These are phyloP conservation scores for Linnaemya vulpina DNA, from an alignment of 2,888 invertebrate genomes.

Conservation along the genomic window DNA sequence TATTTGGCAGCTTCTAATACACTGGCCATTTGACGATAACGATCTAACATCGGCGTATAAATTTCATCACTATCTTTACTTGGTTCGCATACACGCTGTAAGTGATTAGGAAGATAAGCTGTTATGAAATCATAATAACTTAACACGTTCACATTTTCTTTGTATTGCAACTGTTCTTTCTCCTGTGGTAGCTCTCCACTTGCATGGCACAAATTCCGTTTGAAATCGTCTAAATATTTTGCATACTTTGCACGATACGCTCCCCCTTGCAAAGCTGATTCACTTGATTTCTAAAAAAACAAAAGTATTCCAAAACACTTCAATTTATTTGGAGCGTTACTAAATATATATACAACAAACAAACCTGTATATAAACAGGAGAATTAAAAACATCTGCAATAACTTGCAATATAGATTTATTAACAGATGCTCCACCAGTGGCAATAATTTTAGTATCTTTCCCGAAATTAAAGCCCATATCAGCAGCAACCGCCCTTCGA, in stretches of 20 bases:
- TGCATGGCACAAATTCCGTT: background rate
- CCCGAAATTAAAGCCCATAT: conserved; percentile 90
- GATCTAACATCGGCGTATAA: conserved; percentile 88
- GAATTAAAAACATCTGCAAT: conserved; percentile 96
- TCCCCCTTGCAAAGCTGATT: conserved; percentile 94
- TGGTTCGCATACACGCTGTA: conserved; percentile 87
- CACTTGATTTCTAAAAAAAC: conserved; percentile 87
- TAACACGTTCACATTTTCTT: conserved; percentile 16
- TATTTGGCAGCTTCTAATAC: conserved; percentile 73
- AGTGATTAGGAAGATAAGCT: conserved; percentile 80
- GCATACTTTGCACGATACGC: conserved; percentile 89
- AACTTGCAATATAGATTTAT: conserved; percentile 93
- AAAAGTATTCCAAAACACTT: background rate
- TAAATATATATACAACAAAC: conserved; percentile 43
- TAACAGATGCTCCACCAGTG: conserved; percentile 96
- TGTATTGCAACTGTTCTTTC: background rate
- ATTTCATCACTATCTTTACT: conserved; percentile 89
- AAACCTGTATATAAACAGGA: conserved; percentile 93
- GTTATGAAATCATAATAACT: conserved; percentile 80
- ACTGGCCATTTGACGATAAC: conserved; percentile 86
- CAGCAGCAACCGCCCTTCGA: conserved; percentile 90
- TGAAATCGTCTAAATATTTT: conserved; percentile 77
- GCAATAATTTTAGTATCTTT: conserved; percentile 90
- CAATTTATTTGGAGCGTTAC: background rate
- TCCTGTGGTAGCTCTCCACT: background rate